Evolutionary conservation across 2,888 invertebrate species (phyloP).

Genomic region (Dicranocentrus wangi): DNA sequence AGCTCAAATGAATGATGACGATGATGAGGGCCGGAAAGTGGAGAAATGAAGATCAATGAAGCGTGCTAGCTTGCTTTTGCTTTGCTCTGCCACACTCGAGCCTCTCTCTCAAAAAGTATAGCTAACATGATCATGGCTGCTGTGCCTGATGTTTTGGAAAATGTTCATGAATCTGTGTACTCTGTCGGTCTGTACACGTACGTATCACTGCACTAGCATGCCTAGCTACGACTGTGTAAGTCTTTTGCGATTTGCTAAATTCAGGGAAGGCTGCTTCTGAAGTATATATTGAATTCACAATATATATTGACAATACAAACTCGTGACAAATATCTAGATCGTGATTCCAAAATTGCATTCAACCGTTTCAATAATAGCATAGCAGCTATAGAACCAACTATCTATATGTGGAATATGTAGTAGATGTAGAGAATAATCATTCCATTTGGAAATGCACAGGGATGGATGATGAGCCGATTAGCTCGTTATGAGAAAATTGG

Average conservation of each 20-base stretch:
- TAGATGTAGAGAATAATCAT: neutral
- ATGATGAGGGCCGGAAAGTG: slow-evolving; percentile 39
- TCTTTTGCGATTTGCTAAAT: slow-evolving; percentile 31
- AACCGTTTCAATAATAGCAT: slow-evolving; percentile 48
- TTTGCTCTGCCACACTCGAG: slow-evolving; percentile 30
- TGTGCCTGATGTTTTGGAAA: neutral
- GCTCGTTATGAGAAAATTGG: too few relatives aligned
- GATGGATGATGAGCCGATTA: too few relatives aligned
- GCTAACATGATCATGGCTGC: neutral
- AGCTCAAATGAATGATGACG: slow-evolving; percentile 21
- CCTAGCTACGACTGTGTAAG: too few relatives aligned
- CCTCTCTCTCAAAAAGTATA: slow-evolving; percentile 38
- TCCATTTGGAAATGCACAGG: too few relatives aligned
- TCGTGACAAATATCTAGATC: slow-evolving; percentile 50
- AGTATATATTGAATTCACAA: slow-evolving; percentile 17
- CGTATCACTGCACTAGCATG: too few relatives aligned
- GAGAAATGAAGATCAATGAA: slow-evolving; percentile 51
- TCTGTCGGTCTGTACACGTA: too few relatives aligned
- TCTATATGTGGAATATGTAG: neutral
- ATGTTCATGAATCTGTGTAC: neutral
- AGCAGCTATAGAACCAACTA: neutral
- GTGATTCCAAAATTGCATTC: slow-evolving; percentile 55
- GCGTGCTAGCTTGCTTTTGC: too few relatives aligned
- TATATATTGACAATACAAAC: slow-evolving; percentile 36
- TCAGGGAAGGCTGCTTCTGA: slow-evolving; percentile 41